Conservation (phyloP, 2,113 vertebrate species). For the Hippocampus comes region DNA sequence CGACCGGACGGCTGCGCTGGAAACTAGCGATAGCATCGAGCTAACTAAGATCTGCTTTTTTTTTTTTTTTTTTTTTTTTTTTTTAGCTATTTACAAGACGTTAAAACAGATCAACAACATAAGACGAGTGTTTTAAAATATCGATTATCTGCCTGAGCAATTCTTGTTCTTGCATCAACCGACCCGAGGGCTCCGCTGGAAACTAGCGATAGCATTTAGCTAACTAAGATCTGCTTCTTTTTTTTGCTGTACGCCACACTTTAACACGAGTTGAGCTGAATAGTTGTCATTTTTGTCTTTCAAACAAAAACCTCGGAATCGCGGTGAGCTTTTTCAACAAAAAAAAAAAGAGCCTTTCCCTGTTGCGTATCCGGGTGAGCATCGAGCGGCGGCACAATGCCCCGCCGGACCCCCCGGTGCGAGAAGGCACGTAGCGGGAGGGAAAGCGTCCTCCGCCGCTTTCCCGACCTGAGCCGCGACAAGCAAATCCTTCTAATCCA, state of each 20-base stretch:
- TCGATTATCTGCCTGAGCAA: slow-evolving; percentile 25
- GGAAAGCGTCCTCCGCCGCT: slow-evolving; percentile 44
- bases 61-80: background rate
- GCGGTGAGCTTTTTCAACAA: slow-evolving; percentile 24
- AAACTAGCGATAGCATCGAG: background rate
- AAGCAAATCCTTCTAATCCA: slow-evolving; percentile 80
- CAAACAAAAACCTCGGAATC: slow-evolving; percentile 18
- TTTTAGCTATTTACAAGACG: too few relatives aligned
- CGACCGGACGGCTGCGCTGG: background rate
- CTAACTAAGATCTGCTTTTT: background rate
- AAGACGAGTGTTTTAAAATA: slow-evolving; percentile 15
- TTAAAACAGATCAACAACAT: background rate
- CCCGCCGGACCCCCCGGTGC: slow-evolving; percentile 56
- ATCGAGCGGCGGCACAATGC: slow-evolving; percentile 51
- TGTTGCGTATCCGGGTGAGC: slow-evolving; percentile 48
- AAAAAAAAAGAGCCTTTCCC: slow-evolving; percentile 43
- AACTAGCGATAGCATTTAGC: too few relatives aligned
- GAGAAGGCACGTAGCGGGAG: slow-evolving; percentile 33
- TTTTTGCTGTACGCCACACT: too few relatives aligned
- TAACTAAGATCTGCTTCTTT: too few relatives aligned
- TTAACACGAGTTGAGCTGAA: too few relatives aligned
- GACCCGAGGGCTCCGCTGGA: too few relatives aligned
- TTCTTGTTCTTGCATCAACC: too few relatives aligned
- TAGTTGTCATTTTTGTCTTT: background rate
- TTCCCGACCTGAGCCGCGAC: slow-evolving; percentile 69